Evolutionary conservation across 2,888 invertebrate species (phyloP), one percentile per base, ranked within the genome.

Genomic region (Orchesella flavescens): DNA sequence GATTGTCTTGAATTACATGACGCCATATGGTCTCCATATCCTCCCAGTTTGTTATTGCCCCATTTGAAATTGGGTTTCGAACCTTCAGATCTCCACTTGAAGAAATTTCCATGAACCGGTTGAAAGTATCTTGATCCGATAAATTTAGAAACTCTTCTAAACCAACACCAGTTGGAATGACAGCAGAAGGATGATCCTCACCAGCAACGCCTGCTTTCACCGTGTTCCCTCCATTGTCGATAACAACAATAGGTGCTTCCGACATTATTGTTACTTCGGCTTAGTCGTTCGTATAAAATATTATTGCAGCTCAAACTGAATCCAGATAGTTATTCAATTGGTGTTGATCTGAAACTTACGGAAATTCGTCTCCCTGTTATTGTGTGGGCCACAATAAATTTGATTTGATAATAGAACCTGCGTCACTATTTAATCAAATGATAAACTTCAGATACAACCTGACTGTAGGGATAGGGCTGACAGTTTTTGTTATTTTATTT

Each of bases 161-260:
- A 91, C 80, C 94, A 94, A 94, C 94, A 86, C 94, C 93, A 80
- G 93, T 93, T 7, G 94, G 93, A 90, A 94, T 94, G 24, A 94
- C 94, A 59, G 93, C 93, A 61, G 94, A 90, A 43, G 94, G 94
- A 74, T 94, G 94, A 89, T 94, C 94, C 89, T 94, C 94, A 85
- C 94, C 94, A 84, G 94, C 94, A 89, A 94, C 94, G 84, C 94
- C 94, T 84, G 94, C 94, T 89, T 94, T 94, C 91, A 94, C 93
- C 93, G 91, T 90, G 73, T 91, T 91, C 83, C 91, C 90, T 79
- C 91, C 91, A 89, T 91, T 92, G 89, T 91, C 94, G 4, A 79
- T 34, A 57, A 94, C 93, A 75, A 94, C 94, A 85, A 94, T 91
- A 84, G 94, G 94, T 9, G 19, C 49, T 17, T 85, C 83, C 17